A percentile compares a stretch with the other conserved stretches of the same genome.
These are phyloP conservation scores for Platycnemis pennipes DNA, from an alignment of 2,888 invertebrate species.

Conservation along the genomic window DNA sequence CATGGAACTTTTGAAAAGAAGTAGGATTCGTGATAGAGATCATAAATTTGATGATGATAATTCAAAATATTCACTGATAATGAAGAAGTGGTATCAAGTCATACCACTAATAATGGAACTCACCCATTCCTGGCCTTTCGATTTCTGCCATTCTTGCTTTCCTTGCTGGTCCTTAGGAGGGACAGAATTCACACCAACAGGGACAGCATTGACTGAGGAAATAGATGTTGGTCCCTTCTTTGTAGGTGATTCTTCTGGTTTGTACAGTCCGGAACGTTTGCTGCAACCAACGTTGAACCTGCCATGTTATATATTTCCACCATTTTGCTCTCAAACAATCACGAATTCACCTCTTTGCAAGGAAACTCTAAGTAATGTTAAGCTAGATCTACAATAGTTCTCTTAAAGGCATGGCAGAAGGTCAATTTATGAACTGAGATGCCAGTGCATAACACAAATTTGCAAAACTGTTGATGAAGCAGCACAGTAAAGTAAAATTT, in stretches of 20 bases:
- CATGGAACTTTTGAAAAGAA: too few relatives aligned
- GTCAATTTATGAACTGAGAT: too few relatives aligned
- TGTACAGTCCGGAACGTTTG: constrained; percentile 76
- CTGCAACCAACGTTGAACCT: constrained; percentile 78
- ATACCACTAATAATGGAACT: not conserved
- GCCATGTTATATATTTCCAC: constrained; percentile 68
- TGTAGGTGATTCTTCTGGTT: constrained; percentile 70
- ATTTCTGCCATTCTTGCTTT: constrained; percentile 61
- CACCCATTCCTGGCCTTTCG: constrained; percentile 55
- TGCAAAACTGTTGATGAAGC: too few relatives aligned
- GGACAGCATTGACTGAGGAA: not conserved
- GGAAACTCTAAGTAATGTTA: not conserved
- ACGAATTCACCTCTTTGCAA: constrained; percentile 72
- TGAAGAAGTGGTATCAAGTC: too few relatives aligned
- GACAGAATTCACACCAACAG: constrained; percentile 2
- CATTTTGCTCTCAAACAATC: constrained; percentile 74
- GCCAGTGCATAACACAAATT: too few relatives aligned
- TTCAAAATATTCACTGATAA: not conserved
- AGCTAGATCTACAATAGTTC: not conserved
- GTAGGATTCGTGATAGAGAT: too few relatives aligned
- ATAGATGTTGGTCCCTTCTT: not conserved
- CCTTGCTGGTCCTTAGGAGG: constrained; percentile 19
- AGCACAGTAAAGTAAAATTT: too few relatives aligned
- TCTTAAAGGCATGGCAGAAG: not conserved
- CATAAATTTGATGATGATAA: too few relatives aligned